These are phyloP conservation scores for Callionymus lyra DNA, from an alignment of 2,113 vertebrate species.

Conservation along the genomic window DNA sequence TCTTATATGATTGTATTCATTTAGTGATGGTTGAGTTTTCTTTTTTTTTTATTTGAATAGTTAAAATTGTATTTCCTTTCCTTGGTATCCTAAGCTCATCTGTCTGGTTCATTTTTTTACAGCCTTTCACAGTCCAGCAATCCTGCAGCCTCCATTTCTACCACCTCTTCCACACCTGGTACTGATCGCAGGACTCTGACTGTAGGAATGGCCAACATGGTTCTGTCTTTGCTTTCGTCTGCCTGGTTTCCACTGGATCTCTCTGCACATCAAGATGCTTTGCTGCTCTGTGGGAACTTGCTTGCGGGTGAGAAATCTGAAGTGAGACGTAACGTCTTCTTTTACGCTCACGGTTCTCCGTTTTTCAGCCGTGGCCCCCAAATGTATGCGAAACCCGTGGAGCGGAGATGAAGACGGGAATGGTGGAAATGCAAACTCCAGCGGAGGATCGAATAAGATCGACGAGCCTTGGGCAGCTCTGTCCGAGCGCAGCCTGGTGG, in stretches of 20 bases:
- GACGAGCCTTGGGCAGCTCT: conserved; percentile 89
- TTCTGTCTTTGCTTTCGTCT: conserved; percentile 87
- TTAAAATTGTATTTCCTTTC: too few relatives aligned
- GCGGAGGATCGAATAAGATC: conserved; percentile 61
- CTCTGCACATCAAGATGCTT: conserved; percentile 89
- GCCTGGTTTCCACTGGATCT: conserved; percentile 94
- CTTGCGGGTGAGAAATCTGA: conserved; percentile 79
- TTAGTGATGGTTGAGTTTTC: not conserved
- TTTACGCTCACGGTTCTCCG: too few relatives aligned
- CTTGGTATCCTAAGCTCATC: too few relatives aligned
- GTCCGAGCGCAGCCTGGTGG: conserved; percentile 77
- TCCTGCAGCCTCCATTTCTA: conserved; percentile 29
- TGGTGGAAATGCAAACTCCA: conserved; percentile 45
- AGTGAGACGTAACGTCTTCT: too few relatives aligned
- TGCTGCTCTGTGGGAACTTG: conserved; percentile 86
- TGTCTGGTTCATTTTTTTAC: conserved; percentile 6
- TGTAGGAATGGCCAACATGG: conserved; percentile 79
- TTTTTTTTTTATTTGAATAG: not conserved
- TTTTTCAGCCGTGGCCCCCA: conserved; percentile 82
- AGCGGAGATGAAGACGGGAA: conserved; percentile 76
- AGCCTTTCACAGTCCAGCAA: conserved; percentile 73
- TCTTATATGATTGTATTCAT: too few relatives aligned
- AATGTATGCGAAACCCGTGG: conserved; percentile 86
- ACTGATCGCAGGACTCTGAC: conserved; percentile 73
- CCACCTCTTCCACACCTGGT: conserved; percentile 47